Percentiles rank a stretch among this genome's conserved stretches.
Evolutionary conservation across 1,140 invertebrate genomes (phyloP).

Genomic region (Scaptomyza graminum): DNA sequence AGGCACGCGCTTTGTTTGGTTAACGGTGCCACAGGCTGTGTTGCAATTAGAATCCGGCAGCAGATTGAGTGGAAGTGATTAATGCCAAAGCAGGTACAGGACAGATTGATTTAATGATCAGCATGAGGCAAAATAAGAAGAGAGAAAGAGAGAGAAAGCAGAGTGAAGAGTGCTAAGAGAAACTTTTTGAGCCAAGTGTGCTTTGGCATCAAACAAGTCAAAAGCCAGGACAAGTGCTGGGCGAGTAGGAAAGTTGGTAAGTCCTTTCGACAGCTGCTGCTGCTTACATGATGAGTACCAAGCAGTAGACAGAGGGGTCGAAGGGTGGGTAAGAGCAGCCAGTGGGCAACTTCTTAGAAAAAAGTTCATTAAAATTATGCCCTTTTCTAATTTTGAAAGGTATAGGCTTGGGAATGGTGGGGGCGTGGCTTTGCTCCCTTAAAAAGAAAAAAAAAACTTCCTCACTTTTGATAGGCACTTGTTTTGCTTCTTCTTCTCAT

Average conservation of each 20-base stretch:
- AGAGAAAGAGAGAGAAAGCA: background rate
- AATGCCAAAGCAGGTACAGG: constrained; percentile 44
- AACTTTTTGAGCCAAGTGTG: constrained; percentile 20
- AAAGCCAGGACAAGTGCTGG: constrained; percentile 57
- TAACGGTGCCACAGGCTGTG: constrained; percentile 46
- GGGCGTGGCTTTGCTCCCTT: background rate
- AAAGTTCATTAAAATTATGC: constrained; percentile 83
- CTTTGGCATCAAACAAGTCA: constrained; percentile 50
- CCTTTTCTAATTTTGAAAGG: constrained; percentile 74
- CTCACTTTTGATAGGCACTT: constrained; percentile 67
- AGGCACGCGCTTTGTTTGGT: constrained; percentile 43
- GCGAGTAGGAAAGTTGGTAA: constrained; percentile 62
- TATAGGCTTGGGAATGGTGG: constrained; percentile 1
- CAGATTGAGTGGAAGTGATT: constrained; percentile 66
- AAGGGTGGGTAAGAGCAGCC: background rate
- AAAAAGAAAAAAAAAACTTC: constrained; percentile 9
- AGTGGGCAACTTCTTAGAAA: constrained; percentile 43
- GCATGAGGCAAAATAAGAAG: too few relatives aligned
- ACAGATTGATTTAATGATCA: background rate
- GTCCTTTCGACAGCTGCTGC: constrained; percentile 76
- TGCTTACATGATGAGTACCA: constrained; percentile 56
- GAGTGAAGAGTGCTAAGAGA: constrained; percentile 2
- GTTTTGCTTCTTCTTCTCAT: constrained; percentile 61
- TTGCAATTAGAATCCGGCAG: constrained; percentile 51
- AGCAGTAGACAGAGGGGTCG: background rate